A percentile compares a stretch with the other conserved stretches of the same genome.
Evolutionary conservation across 2,797 vertebrate species (phyloP).

Genomic region (Girardinus metallicus): DNA sequence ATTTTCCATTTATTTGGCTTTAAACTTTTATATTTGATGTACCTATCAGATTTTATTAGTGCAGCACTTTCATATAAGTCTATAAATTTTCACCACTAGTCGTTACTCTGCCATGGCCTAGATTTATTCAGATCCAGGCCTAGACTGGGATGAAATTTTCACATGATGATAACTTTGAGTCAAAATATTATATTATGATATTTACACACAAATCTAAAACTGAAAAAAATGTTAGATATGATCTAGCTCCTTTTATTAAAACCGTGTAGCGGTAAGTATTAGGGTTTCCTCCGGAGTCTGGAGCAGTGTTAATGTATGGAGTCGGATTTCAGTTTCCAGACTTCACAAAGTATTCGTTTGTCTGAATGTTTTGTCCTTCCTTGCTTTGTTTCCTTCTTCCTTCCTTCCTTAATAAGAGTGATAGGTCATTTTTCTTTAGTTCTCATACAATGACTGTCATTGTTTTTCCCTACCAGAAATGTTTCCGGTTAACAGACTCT

Average conservation of each 20-base stretch:
- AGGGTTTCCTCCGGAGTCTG: neutral
- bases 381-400: neutral
- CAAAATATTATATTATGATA: neutral
- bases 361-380: neutral
- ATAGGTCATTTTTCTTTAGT: neutral
- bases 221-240: neutral
- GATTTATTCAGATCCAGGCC: neutral
- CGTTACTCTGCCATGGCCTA: neutral
- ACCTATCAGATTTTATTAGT: neutral
- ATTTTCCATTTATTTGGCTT: slow-evolving; percentile 10
- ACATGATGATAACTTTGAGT: neutral
- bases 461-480: neutral
- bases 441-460: neutral
- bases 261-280: neutral
- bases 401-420: neutral
- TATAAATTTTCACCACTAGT: neutral
- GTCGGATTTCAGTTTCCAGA: neutral
- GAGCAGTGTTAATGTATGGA: neutral
- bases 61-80: neutral
- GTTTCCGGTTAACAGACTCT: neutral
- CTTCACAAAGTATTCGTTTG: neutral
- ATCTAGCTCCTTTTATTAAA: neutral
- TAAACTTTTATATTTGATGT: slow-evolving; percentile 10
- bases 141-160: neutral
- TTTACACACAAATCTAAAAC: neutral